Evolutionary conservation across 2,113 vertebrate species (phyloP), one percentile per base, ranked within the genome.

Genomic region (Alectura lathami): DNA sequence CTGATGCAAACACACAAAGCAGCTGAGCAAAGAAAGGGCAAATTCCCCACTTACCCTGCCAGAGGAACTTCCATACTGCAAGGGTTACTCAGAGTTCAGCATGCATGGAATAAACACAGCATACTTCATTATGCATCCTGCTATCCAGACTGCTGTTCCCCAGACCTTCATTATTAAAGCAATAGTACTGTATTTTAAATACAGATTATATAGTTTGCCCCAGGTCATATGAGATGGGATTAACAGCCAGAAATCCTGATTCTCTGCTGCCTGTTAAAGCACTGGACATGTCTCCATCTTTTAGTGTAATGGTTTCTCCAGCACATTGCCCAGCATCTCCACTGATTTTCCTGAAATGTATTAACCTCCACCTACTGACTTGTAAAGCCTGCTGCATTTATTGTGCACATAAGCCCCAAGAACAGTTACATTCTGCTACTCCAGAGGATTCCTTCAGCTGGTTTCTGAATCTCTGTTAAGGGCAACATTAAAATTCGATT

Each of bases 11-110:
- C 15, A 45, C 64, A 62, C 30, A 85, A 51, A 74, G 75, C 29
- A 70, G 66, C 48, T 78, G 70, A 92, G 42, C 54, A 60, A 68
- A 84, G 86, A 69, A 90, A 88, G 45, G 66, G 87, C 60, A 77
- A 45, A 91, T 92, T 90, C 56, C 53, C 70, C 36, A 51, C 45
- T 85, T 36, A 51, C 70, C 54, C 70, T 94, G 89, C 75, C 75
- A 94, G 32, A 48, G 73, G 30, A 94, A 84, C 86, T 87, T 60
- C 42, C 60, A 75, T 34, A 16, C 66, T 81, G 59, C 66, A 69
- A 90, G 70, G 90, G 90, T 92, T 85, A 95, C 80, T 70, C 45
- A 66, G 90, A 94, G 92, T 94, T 94, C 90, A 91, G 79, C 32
- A 74, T 60, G 75, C 60, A 60, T 21, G 83, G 83, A 64, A 94